Evolutionary conservation across 2,113 vertebrate species (phyloP).

Genomic region (Glaucidium brasilianum): DNA sequence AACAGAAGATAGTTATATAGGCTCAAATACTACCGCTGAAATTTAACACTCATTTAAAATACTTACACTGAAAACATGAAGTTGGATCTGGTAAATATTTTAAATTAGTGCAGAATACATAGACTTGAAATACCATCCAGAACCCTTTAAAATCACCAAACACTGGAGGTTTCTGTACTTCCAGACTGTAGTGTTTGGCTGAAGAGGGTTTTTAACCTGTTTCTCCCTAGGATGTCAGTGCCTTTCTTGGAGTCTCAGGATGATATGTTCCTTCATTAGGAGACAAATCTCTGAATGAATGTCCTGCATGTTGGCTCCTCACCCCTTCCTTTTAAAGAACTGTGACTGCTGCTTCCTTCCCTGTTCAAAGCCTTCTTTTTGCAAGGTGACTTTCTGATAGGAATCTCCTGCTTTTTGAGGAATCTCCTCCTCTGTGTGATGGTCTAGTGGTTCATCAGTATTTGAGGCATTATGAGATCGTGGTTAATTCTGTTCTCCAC

Average conservation of each 20-base stretch:
- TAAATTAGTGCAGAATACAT: not conserved
- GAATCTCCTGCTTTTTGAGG: not conserved
- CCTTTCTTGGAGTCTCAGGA: not conserved
- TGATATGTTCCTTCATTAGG: not conserved
- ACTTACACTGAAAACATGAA: not conserved
- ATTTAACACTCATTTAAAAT: not conserved
- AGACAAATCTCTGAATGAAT: not conserved
- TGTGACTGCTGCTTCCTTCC: not conserved
- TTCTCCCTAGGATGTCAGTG: not conserved
- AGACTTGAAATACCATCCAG: not conserved
- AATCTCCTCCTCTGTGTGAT: not conserved
- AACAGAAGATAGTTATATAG: not conserved
- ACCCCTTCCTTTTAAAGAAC: not conserved
- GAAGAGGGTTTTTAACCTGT: not conserved
- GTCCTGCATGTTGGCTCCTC: not conserved
- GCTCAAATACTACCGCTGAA: not conserved
- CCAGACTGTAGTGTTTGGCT: not conserved
- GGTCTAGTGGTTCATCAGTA: not conserved
- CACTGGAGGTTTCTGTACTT: not conserved
- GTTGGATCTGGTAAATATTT: not conserved
- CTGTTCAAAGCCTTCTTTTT: not conserved
- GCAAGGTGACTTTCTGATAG: not conserved
- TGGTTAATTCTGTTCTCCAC: not conserved
- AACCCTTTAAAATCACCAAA: not conserved
- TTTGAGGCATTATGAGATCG: not conserved